phyloP scores from a whole-genome alignment of 2,797 vertebrate genomes.

The Masticophis lateralis region DNA sequence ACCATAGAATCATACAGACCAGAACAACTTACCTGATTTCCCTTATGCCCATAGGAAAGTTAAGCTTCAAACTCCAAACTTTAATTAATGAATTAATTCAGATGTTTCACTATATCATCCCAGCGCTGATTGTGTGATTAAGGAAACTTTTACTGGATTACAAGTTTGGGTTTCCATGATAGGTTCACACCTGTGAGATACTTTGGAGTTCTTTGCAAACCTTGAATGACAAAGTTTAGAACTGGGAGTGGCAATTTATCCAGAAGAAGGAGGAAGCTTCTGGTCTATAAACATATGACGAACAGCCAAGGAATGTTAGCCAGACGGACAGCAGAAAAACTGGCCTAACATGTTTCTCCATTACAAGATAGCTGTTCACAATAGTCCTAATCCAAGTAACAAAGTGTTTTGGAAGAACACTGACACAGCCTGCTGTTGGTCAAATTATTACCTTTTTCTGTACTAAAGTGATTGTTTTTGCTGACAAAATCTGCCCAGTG shows the following conservation, averaged over 20 bases:
- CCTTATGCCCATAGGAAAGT: conserved; percentile 29
- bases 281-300: conserved; percentile 57
- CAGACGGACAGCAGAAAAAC: conserved; percentile 55
- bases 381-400: conserved; percentile 7
- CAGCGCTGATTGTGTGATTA: conserved; percentile 22
- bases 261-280: conserved; percentile 42
- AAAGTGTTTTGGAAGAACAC: neutral
- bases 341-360: conserved; percentile 26
- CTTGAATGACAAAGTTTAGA: conserved; percentile 4
- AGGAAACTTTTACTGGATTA: neutral
- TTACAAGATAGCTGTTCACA: neutral
- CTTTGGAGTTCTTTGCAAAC: neutral
- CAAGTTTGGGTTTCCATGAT: neutral
- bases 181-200: conserved; percentile 2
- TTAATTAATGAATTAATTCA: conserved; percentile 2
- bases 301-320: conserved; percentile 64
- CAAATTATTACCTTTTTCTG: conserved; percentile 28
- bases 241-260: conserved; percentile 21
- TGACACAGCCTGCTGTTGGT: conserved; percentile 19
- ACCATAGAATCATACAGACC: conserved; percentile 17
- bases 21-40: conserved; percentile 48
- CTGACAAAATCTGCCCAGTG: conserved; percentile 16
- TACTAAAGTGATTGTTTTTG: conserved; percentile 14
- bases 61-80: conserved; percentile 6
- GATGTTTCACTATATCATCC: neutral